Evolutionary conservation across 2,797 vertebrate species (phyloP).

Genomic region (Carcharodon carcharias): DNA sequence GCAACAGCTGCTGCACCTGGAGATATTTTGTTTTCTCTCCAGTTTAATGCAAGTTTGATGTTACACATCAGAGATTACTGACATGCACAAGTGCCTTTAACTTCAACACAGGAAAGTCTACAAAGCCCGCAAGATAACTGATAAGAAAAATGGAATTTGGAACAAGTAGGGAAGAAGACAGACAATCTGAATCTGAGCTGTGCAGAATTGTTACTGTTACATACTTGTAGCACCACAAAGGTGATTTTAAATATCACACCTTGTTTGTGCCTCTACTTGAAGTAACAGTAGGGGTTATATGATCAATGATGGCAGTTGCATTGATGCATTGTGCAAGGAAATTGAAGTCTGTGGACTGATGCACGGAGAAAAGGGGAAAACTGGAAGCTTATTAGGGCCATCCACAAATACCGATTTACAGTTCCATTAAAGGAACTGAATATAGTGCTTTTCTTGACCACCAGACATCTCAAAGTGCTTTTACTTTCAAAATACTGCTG

Average conservation of each 20-base stretch:
- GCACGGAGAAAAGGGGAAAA: not conserved
- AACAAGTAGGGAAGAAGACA: not conserved
- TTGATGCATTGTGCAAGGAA: not conserved
- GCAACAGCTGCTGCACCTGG: conserved; percentile 12
- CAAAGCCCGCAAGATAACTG: not conserved
- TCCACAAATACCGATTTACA: not conserved
- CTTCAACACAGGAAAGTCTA: conserved; percentile 29
- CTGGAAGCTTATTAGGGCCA: not conserved
- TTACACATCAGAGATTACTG: conserved; percentile 18
- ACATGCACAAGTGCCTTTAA: conserved; percentile 7
- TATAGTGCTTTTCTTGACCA: too few relatives aligned
- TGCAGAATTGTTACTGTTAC: not conserved
- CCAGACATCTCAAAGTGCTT: too few relatives aligned
- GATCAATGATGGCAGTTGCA: not conserved
- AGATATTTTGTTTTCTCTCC: conserved; percentile 27
- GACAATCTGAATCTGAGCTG: not conserved
- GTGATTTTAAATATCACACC: not conserved
- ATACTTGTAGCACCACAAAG: not conserved
- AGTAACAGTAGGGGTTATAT: not conserved
- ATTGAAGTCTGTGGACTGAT: not conserved
- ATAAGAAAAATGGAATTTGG: conserved; percentile 12
- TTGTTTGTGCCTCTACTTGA: not conserved
- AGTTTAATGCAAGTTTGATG: conserved; percentile 31
- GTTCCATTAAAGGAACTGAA: too few relatives aligned
- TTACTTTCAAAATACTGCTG: too few relatives aligned